Evolutionary conservation across 1,140 invertebrate species (phyloP).

Genomic region (Meteorus sp.): DNA sequence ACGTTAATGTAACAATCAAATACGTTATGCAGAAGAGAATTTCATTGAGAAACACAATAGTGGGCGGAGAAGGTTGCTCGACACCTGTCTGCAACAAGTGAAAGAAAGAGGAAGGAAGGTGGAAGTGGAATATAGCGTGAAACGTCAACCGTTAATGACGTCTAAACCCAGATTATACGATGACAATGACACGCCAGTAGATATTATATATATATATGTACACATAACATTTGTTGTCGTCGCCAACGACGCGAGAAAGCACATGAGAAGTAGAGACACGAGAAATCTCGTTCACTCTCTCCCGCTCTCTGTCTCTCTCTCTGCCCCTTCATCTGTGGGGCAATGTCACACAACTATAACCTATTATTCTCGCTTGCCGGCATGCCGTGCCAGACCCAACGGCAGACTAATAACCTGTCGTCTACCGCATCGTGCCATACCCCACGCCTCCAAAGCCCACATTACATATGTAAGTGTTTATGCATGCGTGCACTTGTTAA

Average conservation of each 20-base stretch:
- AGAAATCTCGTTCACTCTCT: too few species aligned
- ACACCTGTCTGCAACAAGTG: conserved; percentile 38
- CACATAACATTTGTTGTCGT: too few species aligned
- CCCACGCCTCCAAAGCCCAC: not conserved
- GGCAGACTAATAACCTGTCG: conserved; percentile 53
- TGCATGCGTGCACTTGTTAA: not conserved
- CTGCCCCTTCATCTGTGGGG: too few species aligned
- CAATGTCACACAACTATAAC: conserved; percentile 53
- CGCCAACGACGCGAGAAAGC: not conserved
- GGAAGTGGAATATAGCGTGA: too few species aligned
- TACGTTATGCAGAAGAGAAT: conserved; percentile 23
- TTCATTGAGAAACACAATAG: conserved; percentile 50
- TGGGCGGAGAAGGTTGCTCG: conserved; percentile 32
- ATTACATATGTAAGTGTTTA: not conserved
- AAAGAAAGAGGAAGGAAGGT: not conserved
- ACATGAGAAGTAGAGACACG: too few species aligned
- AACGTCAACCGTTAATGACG: conserved; percentile 34
- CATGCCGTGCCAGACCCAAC: conserved; percentile 46
- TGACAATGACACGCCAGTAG: conserved; percentile 41
- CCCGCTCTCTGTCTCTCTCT: too few species aligned
- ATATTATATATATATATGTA: conserved; percentile 21
- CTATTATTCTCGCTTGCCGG: conserved; percentile 49
- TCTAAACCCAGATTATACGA: conserved; percentile 51
- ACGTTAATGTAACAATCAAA: conserved; percentile 29
- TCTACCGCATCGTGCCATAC: conserved; percentile 22